Percentiles rank a stretch among this genome's conserved stretches.
Evolutionary conservation across 2,888 invertebrate genomes (phyloP).

Genomic region (Drosophila engyochracea): DNA sequence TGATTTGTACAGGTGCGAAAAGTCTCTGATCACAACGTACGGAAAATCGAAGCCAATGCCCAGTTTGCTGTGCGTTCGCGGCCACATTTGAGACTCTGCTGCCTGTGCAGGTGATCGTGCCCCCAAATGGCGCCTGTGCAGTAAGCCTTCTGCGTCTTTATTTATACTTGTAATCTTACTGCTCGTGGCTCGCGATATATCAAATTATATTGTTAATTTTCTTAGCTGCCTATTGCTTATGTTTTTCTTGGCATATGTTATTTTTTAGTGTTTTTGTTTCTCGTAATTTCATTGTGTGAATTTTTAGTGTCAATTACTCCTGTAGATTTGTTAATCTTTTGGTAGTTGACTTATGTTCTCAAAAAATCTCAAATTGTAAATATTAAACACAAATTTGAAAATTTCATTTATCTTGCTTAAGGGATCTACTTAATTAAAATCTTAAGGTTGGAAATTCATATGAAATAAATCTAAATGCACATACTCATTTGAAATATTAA

Average conservation of each 20-base stretch:
- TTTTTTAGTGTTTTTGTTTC: conserved; percentile 6
- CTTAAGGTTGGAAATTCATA: neutral
- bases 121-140: conserved; percentile 12
- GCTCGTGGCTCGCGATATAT: conserved; percentile 1
- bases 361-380: neutral
- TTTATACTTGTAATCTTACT: conserved; percentile 15
- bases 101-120: conserved; percentile 23
- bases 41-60: conserved; percentile 30
- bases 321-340: neutral
- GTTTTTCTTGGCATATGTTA: neutral
- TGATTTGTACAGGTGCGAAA: conserved; percentile 79
- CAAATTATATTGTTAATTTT: conserved; percentile 14
- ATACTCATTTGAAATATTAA: neutral
- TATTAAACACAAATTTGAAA: neutral
- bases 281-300: conserved; percentile 1
- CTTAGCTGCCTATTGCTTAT: conserved; percentile 9
- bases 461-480: neutral
- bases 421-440: neutral
- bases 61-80: neutral
- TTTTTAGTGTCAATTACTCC: conserved; percentile 10
- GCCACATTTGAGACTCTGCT: neutral
- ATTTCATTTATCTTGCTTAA: neutral
- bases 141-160: conserved; percentile 1
- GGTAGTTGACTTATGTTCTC: neutral
- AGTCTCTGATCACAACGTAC: conserved; percentile 69